A percentile compares a stretch with the other conserved stretches of the same genome.
phyloP scores from a whole-genome alignment of 2,797 vertebrate species.

The Trachops cirrhosus region DNA sequence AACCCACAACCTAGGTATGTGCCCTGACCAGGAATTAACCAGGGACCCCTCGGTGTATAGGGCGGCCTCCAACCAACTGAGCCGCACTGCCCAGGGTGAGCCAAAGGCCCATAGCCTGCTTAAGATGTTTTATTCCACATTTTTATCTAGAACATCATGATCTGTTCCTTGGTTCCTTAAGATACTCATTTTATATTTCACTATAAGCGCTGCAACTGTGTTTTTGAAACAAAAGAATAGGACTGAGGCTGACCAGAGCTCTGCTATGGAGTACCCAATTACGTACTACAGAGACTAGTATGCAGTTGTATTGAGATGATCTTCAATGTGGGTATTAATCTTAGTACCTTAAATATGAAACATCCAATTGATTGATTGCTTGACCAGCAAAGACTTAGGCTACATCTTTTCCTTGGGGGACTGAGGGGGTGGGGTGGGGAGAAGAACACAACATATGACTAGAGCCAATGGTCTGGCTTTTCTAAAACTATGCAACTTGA shows the following conservation, averaged over 20 bases:
- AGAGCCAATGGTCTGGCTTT: background rate
- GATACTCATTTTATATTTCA: background rate
- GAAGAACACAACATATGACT: background rate
- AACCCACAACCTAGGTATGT: background rate
- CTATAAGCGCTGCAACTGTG: background rate
- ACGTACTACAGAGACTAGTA: background rate
- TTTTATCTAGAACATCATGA: conserved; percentile 56
- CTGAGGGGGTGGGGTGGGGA: background rate
- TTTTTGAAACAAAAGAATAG: conserved; percentile 29
- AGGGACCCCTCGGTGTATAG: background rate
- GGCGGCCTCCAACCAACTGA: background rate
- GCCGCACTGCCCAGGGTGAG: background rate
- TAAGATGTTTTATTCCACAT: background rate
- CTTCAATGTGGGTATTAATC: background rate
- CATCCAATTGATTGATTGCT: background rate
- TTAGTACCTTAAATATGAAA: background rate
- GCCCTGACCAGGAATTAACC: background rate
- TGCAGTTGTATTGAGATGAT: background rate
- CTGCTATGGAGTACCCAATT: background rate
- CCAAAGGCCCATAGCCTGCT: background rate
- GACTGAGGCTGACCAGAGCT: background rate
- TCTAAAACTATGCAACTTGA: background rate
- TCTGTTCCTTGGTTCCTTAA: conserved; percentile 32
- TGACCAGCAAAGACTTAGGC: background rate
- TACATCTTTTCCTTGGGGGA: background rate